phyloP scores from a whole-genome alignment of 2,113 vertebrate species.

The Bufo bufo region DNA sequence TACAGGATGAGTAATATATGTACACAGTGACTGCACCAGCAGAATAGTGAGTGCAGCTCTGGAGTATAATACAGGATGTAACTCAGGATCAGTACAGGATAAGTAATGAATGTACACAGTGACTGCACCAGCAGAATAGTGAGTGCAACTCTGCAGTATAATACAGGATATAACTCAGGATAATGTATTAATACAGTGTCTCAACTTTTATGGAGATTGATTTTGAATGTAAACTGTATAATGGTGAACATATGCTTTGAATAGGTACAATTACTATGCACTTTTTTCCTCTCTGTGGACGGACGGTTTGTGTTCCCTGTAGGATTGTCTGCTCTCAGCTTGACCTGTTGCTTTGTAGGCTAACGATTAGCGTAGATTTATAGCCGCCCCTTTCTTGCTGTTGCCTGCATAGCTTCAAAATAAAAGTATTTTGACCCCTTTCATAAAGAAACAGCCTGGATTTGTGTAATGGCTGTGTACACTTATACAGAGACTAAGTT shows the following conservation, averaged over 20 bases:
- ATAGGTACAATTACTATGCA: too few relatives aligned
- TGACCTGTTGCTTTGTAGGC: constrained; percentile 9
- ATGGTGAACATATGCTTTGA: neutral
- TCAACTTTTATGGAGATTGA: neutral
- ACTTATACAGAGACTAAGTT: constrained; percentile 38
- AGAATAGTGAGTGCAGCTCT: too few relatives aligned
- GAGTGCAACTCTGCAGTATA: neutral
- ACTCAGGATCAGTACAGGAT: too few relatives aligned
- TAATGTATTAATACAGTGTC: neutral
- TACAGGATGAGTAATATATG: too few relatives aligned
- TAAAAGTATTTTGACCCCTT: constrained; percentile 40
- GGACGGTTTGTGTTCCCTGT: neutral
- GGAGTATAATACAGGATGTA: too few relatives aligned
- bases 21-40: too few relatives aligned
- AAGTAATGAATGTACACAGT: too few relatives aligned
- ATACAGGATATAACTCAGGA: neutral
- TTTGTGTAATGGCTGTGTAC: constrained; percentile 45
- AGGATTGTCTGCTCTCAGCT: neutral
- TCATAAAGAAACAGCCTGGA: constrained; percentile 28
- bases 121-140: neutral
- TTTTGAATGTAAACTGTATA: neutral
- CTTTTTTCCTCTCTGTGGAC: neutral
- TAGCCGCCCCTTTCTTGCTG: neutral
- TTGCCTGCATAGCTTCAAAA: constrained; percentile 23
- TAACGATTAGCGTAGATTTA: neutral